Conservation (phyloP, 2,888 invertebrate species). For the Aradus depressus region DNA sequence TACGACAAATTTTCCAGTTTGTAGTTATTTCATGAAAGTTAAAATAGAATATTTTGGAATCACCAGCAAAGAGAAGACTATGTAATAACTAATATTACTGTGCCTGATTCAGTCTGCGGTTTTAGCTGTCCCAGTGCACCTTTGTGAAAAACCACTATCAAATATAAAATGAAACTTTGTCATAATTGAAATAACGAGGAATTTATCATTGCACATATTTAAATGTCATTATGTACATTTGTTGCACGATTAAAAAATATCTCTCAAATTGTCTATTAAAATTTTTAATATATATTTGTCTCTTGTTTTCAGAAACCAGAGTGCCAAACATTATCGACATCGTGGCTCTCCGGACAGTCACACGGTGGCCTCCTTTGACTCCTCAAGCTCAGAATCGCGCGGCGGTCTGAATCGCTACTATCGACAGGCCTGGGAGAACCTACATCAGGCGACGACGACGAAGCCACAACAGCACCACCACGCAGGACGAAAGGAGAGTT, state of each 20-base stretch:
- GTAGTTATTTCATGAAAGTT: too few species aligned
- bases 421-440: slow-evolving; percentile 85
- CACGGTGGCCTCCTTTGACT: slow-evolving; percentile 81
- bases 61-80: too few species aligned
- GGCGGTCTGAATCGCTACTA: slow-evolving; percentile 76
- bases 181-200: too few species aligned
- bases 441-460: slow-evolving; percentile 66
- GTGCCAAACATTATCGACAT: slow-evolving; percentile 78
- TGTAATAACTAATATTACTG: too few species aligned
- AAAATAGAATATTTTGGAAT: too few species aligned
- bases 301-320: slow-evolving; percentile 50
- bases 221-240: not conserved
- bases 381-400: slow-evolving; percentile 74
- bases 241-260: not conserved
- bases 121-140: too few species aligned
- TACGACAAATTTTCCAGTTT: too few species aligned
- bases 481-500: slow-evolving; percentile 57
- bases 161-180: too few species aligned
- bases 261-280: not conserved
- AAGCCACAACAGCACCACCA: slow-evolving; percentile 38
- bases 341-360: slow-evolving; percentile 83
- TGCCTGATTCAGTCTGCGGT: too few species aligned
- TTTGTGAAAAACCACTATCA: too few species aligned
- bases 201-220: too few species aligned
- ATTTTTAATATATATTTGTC: not conserved